phyloP scores from a whole-genome alignment of 2,888 invertebrate species.

The Beris morrisii region DNA sequence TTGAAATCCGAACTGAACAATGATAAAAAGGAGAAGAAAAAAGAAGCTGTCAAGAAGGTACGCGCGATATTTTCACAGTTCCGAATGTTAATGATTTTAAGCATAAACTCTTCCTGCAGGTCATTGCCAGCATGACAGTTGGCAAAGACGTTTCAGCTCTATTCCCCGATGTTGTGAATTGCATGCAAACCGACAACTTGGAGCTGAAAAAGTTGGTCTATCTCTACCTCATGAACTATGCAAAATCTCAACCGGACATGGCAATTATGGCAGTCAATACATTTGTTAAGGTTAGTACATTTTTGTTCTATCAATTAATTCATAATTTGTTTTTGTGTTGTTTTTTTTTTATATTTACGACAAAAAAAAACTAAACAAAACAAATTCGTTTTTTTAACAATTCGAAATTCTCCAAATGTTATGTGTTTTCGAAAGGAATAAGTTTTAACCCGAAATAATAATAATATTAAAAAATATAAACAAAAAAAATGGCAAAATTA shows the following conservation, averaged over 20 bases:
- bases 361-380: no score
- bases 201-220: slow-evolving; percentile 99
- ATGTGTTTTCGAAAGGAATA: slow-evolving; percentile 37
- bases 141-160: slow-evolving; percentile 98
- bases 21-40: slow-evolving; percentile 99
- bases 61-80: background rate
- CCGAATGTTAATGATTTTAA: background rate
- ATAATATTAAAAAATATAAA: no score
- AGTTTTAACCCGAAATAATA: no score
- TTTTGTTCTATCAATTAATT: background rate
- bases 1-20: slow-evolving; percentile 97
- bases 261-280: slow-evolving; percentile 99
- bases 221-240: slow-evolving; percentile 99
- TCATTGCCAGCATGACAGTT: slow-evolving; percentile 99
- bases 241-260: slow-evolving; percentile 99
- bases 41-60: slow-evolving; percentile 99
- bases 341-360: no score
- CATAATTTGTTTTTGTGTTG: no score
- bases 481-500: no score
- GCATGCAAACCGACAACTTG: slow-evolving; percentile 99
- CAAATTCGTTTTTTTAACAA: slow-evolving; percentile 3
- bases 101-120: slow-evolving; percentile 60
- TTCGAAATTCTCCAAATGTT: slow-evolving; percentile 35
- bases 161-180: slow-evolving; percentile 99
- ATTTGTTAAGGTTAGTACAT: slow-evolving; percentile 87